Evolutionary conservation across 2,888 invertebrate genomes (phyloP).

Genomic region (Osmoderma eremita): DNA sequence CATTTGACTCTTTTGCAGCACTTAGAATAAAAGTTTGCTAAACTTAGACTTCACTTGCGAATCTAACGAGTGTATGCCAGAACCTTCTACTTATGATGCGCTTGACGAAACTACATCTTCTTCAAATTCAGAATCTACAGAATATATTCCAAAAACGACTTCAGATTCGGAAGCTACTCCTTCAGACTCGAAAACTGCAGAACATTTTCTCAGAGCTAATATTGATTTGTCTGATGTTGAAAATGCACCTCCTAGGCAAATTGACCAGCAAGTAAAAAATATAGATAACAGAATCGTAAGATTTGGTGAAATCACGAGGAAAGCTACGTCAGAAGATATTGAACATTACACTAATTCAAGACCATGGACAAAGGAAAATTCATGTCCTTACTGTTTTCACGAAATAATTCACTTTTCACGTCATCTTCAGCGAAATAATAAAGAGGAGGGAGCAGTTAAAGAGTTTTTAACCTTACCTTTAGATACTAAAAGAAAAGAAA

Average conservation of each 20-base stretch:
- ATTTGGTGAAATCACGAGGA: neutral
- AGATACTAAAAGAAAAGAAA: constrained; percentile 42
- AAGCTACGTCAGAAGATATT: constrained; percentile 5
- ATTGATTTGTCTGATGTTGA: neutral
- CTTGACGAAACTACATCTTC: neutral
- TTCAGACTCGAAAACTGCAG: neutral
- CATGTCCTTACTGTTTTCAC: constrained; percentile 44
- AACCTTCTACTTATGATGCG: neutral
- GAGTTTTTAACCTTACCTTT: constrained; percentile 19
- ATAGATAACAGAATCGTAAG: constrained; percentile 4
- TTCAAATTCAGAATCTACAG: neutral
- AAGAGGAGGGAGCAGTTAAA: constrained; percentile 44
- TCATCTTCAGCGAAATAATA: constrained; percentile 42
- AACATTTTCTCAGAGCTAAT: neutral
- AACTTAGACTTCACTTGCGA: neutral
- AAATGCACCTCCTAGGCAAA: neutral
- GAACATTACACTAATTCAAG: constrained; percentile 23
- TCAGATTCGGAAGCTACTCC: neutral
- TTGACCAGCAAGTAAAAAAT: neutral
- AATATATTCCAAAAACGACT: neutral
- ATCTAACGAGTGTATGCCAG: neutral
- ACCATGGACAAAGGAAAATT: constrained; percentile 42
- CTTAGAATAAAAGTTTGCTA: neutral
- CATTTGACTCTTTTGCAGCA: neutral
- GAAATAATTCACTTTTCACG: constrained; percentile 46